Evolutionary conservation across 2,888 invertebrate species (phyloP).

Genomic region (Clivina fossor): DNA sequence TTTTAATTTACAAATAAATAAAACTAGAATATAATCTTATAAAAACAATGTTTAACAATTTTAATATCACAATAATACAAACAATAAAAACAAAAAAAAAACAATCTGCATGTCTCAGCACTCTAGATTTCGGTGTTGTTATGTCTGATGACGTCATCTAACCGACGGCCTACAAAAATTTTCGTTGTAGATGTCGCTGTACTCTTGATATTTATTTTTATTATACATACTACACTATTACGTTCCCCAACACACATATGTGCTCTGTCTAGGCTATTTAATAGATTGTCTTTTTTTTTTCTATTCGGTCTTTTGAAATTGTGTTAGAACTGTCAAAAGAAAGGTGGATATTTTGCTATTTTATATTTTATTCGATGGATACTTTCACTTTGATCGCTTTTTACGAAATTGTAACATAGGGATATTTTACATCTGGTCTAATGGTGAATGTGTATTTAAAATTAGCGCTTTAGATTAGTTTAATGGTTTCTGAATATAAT

Average conservation of each 20-base stretch:
- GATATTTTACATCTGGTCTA: conserved; percentile 14
- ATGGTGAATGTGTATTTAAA: too few relatives aligned
- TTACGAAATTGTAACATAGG: conserved; percentile 13
- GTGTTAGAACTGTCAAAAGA: too few relatives aligned
- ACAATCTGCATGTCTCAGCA: conserved; percentile 21
- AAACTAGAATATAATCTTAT: not conserved
- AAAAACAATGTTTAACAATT: conserved; percentile 4
- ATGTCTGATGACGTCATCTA: conserved; percentile 32
- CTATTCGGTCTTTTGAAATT: too few relatives aligned
- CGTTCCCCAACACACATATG: too few relatives aligned
- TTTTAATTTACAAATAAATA: conserved; percentile 19
- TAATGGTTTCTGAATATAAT: too few relatives aligned
- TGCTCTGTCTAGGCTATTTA: too few relatives aligned
- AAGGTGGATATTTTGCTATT: too few relatives aligned
- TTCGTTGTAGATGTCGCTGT: conserved; percentile 14
- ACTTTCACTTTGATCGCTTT: conserved; percentile 24
- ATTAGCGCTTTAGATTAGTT: too few relatives aligned
- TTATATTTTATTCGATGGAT: conserved; percentile 8
- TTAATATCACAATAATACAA: conserved; percentile 10
- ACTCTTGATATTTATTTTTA: conserved; percentile 31
- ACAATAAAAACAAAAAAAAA: conserved; percentile 22
- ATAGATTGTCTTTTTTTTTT: too few relatives aligned
- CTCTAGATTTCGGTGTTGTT: conserved; percentile 23
- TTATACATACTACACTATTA: too few relatives aligned
- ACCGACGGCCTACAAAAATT: conserved; percentile 30